phyloP scores from a whole-genome alignment of 2,113 vertebrate genomes.

The Tragulus kanchil region DNA sequence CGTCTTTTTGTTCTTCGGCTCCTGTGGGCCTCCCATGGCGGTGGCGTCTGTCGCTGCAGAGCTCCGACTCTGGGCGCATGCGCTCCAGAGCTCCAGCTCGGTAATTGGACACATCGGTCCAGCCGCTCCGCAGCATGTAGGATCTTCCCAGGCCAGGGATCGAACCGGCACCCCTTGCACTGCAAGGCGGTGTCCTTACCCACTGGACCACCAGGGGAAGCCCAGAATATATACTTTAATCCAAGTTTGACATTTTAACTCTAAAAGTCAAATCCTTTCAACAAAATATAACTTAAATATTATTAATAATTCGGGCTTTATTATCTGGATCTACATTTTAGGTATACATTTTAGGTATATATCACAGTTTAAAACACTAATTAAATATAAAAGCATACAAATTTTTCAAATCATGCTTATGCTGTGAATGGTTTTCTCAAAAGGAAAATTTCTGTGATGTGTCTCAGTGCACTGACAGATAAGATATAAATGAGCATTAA shows the following conservation, averaged over 20 bases:
- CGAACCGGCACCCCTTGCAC: too few relatives aligned
- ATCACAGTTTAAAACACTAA: not conserved
- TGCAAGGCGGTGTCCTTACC: too few relatives aligned
- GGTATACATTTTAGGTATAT: not conserved
- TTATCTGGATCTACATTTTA: not conserved
- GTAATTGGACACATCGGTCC: too few relatives aligned
- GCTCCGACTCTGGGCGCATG: too few relatives aligned
- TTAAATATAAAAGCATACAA: not conserved
- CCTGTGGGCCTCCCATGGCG: too few relatives aligned
- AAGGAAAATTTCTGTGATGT: not conserved
- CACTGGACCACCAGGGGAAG: too few relatives aligned
- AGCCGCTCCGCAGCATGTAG: too few relatives aligned
- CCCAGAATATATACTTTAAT: not conserved
- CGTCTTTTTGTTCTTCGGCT: too few relatives aligned
- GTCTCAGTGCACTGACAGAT: accelerated
- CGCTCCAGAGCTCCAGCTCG: too few relatives aligned
- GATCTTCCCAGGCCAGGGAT: too few relatives aligned
- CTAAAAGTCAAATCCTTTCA: not conserved
- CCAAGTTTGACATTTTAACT: not conserved
- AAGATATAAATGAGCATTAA: not conserved
- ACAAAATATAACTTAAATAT: not conserved
- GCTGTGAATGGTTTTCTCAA: not conserved
- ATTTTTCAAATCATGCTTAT: not conserved
- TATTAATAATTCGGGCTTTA: not conserved
- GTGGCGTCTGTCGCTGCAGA: too few relatives aligned